A percentile compares a stretch with the other conserved stretches of the same genome.
phyloP scores from a whole-genome alignment of 2,888 invertebrate genomes.

The Chrysolina oricalcia region DNA sequence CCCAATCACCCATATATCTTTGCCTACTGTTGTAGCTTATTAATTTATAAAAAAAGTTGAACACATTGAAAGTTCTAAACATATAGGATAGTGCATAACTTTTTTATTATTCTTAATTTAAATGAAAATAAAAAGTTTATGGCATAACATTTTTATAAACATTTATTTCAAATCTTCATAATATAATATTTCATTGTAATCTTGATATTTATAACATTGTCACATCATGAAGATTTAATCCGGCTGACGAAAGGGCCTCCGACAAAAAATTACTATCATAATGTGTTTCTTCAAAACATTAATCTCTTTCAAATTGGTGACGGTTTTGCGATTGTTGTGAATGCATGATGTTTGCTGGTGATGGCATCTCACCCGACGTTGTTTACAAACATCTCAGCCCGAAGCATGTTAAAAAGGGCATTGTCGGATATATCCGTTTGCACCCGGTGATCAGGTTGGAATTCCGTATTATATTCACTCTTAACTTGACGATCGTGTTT shows the following conservation, averaged over 20 bases:
- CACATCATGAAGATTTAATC: background rate
- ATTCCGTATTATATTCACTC: too few relatives aligned
- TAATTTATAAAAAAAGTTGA: constrained; percentile 1
- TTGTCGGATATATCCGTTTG: too few relatives aligned
- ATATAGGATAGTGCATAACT: too few relatives aligned
- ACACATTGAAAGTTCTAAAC: background rate
- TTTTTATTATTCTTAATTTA: too few relatives aligned
- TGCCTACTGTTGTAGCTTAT: too few relatives aligned
- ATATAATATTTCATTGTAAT: too few relatives aligned
- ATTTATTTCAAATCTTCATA: too few relatives aligned
- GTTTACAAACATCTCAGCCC: too few relatives aligned
- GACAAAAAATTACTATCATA: background rate
- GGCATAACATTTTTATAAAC: background rate
- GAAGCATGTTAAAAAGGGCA: too few relatives aligned
- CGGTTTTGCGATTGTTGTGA: background rate
- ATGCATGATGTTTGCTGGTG: background rate
- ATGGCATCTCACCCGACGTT: constrained; percentile 1
- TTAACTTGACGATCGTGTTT: too few relatives aligned
- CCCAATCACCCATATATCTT: background rate
- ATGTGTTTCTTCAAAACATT: background rate
- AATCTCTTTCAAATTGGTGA: background rate
- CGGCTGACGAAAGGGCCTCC: background rate
- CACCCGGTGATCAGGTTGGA: too few relatives aligned
- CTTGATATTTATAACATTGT: background rate
- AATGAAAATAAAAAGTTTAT: background rate